Evolutionary conservation across 1,140 invertebrate genomes (phyloP).

Genomic region (Heliconius himera): DNA sequence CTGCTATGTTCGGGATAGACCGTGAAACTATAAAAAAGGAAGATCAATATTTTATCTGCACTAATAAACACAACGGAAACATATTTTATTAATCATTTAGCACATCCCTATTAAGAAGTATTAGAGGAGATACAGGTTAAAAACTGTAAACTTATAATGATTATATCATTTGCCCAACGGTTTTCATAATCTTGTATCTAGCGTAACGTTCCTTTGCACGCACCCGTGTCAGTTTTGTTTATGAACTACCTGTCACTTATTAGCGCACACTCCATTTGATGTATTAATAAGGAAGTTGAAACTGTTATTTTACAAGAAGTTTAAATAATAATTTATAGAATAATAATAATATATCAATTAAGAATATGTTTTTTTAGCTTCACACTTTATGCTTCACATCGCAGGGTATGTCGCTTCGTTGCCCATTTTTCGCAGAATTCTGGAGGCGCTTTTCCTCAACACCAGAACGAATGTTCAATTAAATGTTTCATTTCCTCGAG

Average conservation of each 20-base stretch:
- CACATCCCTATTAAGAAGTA: background rate
- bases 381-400: too few species aligned
- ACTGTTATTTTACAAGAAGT: background rate
- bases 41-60: background rate
- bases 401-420: too few species aligned
- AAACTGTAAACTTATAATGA: slow-evolving; percentile 37
- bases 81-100: background rate
- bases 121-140: background rate
- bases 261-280: background rate
- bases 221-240: slow-evolving; percentile 4
- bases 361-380: background rate
- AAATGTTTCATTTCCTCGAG: too few species aligned
- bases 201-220: slow-evolving; percentile 32
- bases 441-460: too few species aligned
- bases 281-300: background rate
- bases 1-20: too few species aligned
- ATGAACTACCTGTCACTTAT: background rate
- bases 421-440: too few species aligned
- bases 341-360: background rate
- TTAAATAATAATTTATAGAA: background rate
- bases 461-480: too few species aligned
- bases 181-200: slow-evolving; percentile 36
- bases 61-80: background rate
- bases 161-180: slow-evolving; percentile 39
- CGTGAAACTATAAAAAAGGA: background rate